Percentiles rank a stretch among this genome's conserved stretches.
phyloP scores from a whole-genome alignment of 2,113 vertebrate species.

The Grus americana region DNA sequence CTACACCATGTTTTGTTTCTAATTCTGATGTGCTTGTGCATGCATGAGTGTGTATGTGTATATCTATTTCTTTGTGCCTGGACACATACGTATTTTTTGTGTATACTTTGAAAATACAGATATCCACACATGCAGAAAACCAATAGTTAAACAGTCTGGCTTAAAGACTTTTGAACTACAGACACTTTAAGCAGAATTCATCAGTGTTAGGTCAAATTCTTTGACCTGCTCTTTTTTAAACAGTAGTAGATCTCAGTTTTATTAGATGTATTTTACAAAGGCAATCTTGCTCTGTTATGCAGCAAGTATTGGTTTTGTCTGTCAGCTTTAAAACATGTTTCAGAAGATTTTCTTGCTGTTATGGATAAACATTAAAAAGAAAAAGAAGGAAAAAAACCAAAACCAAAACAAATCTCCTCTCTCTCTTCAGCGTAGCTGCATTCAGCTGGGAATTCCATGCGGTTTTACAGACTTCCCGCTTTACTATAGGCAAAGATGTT shows the following conservation, averaged over 20 bases:
- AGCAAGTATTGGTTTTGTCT: background rate
- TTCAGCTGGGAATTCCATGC: background rate
- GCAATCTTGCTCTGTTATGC: background rate
- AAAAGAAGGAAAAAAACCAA: background rate
- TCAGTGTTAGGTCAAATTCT: slow-evolving; percentile 9
- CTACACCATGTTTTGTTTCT: background rate
- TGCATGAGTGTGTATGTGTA: background rate
- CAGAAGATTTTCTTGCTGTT: background rate
- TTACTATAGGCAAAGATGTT: background rate
- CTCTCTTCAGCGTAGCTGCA: background rate
- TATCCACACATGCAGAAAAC: slow-evolving; percentile 1
- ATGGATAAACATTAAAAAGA: background rate
- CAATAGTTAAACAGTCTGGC: slow-evolving; percentile 14
- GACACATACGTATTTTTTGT: background rate
- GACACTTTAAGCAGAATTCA: slow-evolving; percentile 19
- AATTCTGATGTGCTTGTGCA: background rate
- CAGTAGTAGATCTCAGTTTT: slow-evolving; percentile 57
- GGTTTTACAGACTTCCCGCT: background rate
- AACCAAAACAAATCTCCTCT: background rate
- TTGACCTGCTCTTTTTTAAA: slow-evolving; percentile 48
- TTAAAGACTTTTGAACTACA: slow-evolving; percentile 29
- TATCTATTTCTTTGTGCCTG: background rate
- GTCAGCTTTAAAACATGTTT: background rate
- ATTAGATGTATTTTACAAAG: slow-evolving; percentile 2
- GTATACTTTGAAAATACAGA: background rate